phyloP scores from a whole-genome alignment of 2,888 invertebrate species.

The Apantesis nais region DNA sequence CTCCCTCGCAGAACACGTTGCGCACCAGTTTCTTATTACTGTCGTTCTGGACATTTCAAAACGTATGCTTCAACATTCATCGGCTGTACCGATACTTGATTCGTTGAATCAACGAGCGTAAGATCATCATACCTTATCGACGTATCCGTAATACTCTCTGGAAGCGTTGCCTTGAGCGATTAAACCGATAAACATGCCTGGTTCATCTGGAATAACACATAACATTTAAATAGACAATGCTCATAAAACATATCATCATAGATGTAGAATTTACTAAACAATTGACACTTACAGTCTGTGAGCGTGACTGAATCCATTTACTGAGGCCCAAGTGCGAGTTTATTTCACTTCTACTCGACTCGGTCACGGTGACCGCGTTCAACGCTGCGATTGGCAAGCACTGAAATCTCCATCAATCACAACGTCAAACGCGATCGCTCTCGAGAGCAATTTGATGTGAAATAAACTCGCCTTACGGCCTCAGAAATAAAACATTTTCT shows the following conservation, averaged over 20 bases:
- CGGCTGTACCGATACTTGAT: background rate
- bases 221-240: background rate
- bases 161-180: conserved; percentile 87
- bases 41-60: conserved; percentile 82
- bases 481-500: too few species aligned
- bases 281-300: too few species aligned
- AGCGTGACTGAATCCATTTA: too few species aligned
- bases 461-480: too few species aligned
- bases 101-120: background rate
- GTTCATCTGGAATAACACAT: conserved; percentile 86
- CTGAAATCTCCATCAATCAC: too few species aligned
- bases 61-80: background rate
- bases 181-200: conserved; percentile 94
- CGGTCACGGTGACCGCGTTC: too few species aligned
- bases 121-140: conserved; percentile 85
- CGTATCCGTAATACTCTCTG: conserved; percentile 87
- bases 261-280: too few species aligned
- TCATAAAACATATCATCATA: background rate
- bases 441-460: too few species aligned
- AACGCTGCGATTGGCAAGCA: too few species aligned
- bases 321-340: too few species aligned
- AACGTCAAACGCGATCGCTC: too few species aligned
- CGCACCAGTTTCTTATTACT: conserved; percentile 93
- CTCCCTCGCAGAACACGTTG: conserved; percentile 94
- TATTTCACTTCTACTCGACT: too few species aligned